These are phyloP conservation scores for Lathronympha strigana DNA, from an alignment of 2,888 invertebrate species.

Conservation along the genomic window DNA sequence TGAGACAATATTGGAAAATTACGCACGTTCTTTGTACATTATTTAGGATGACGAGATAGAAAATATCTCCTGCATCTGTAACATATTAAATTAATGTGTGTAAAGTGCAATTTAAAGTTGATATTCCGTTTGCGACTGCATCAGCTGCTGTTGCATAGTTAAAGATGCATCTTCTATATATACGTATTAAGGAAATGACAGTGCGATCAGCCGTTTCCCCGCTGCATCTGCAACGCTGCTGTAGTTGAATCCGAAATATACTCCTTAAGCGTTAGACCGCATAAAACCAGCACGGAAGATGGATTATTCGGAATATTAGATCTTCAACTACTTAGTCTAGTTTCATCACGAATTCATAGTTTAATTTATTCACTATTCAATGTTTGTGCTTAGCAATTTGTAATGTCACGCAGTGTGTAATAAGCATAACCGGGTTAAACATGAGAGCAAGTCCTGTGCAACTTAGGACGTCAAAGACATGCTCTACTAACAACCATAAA, in stretches of 20 bases:
- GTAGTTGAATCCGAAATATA: too few relatives aligned
- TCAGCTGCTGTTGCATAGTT: too few relatives aligned
- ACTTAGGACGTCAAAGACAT: constrained; percentile 19
- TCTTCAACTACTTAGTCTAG: too few relatives aligned
- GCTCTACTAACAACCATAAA: constrained; percentile 27
- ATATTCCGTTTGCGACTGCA: neutral
- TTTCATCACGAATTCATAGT: neutral
- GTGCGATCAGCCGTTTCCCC: too few relatives aligned
- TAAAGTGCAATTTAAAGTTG: neutral
- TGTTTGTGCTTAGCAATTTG: constrained; percentile 46
- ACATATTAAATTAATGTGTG: neutral
- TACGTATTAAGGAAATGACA: too few relatives aligned
- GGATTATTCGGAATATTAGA: too few relatives aligned
- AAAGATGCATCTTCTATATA: too few relatives aligned
- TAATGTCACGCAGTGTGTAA: constrained; percentile 58
- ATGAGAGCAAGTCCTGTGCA: constrained; percentile 61
- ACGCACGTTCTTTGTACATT: constrained; percentile 3
- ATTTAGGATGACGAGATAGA: neutral
- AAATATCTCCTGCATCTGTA: neutral
- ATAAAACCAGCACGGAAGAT: too few relatives aligned
- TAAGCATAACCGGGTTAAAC: constrained; percentile 58
- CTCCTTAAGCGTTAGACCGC: too few relatives aligned
- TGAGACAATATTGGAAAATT: constrained; percentile 31
- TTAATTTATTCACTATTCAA: constrained; percentile 48
- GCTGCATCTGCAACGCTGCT: too few relatives aligned